phyloP scores from a whole-genome alignment of 2,113 vertebrate species.

The Salminus brasiliensis region DNA sequence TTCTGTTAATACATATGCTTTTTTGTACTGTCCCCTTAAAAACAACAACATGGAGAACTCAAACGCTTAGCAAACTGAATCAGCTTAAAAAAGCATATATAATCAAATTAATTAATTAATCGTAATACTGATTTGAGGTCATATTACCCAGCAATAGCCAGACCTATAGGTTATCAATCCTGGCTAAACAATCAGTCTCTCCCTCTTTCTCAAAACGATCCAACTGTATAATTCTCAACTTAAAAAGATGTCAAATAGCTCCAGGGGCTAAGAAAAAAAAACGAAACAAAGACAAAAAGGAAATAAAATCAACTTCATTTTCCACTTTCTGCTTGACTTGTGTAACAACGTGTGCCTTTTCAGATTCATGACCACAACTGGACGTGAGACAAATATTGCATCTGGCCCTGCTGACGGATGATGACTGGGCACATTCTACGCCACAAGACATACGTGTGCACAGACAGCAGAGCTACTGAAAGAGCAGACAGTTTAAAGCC shows the following conservation, averaged over 20 bases:
- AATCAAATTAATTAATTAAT: too few species aligned
- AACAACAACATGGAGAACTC: too few species aligned
- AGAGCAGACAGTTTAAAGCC: background rate
- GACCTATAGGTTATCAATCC: background rate
- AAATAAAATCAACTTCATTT: background rate
- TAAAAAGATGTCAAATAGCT: background rate
- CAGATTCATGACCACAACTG: slow-evolving; percentile 4
- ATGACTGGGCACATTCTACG: background rate
- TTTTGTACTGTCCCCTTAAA: too few species aligned
- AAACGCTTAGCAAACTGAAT: too few species aligned
- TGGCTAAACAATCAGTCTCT: background rate
- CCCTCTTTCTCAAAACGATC: background rate
- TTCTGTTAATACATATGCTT: too few species aligned
- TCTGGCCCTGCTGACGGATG: background rate
- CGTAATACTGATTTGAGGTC: too few species aligned
- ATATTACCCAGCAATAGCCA: too few species aligned
- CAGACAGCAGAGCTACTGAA: background rate
- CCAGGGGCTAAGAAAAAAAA: slow-evolving; percentile 12
- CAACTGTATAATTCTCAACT: background rate
- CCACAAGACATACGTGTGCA: background rate
- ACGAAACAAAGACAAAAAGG: background rate
- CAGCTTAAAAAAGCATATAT: too few species aligned
- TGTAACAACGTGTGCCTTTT: background rate
- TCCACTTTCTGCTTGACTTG: background rate
- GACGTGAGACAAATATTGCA: slow-evolving; percentile 4